These are phyloP conservation scores for Heteromormyrus szaboi DNA, from an alignment of 2,797 vertebrate species.

Conservation along the genomic window DNA sequence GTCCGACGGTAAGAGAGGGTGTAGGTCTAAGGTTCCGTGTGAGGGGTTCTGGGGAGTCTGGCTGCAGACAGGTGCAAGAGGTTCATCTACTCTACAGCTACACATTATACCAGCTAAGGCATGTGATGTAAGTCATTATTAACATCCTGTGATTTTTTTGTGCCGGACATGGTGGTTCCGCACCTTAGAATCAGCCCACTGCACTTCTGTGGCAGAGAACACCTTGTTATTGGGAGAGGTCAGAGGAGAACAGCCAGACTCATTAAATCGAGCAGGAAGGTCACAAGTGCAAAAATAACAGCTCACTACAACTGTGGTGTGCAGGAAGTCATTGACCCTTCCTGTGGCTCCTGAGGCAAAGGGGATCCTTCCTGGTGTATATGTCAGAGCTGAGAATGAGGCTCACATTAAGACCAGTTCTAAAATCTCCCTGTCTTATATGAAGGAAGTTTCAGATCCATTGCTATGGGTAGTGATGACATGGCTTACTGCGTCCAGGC, in stretches of 20 bases:
- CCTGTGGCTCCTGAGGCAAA: not conserved
- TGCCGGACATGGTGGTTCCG: not conserved
- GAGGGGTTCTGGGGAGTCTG: not conserved
- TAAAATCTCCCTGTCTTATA: not conserved
- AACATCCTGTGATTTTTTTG: not conserved
- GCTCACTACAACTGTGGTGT: not conserved
- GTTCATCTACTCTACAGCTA: not conserved
- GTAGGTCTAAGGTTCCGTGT: not conserved
- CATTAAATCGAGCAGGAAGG: not conserved
- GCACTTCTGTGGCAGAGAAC: not conserved
- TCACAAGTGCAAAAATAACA: not conserved
- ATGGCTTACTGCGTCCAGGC: not conserved
- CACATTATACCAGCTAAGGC: not conserved
- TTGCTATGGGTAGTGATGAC: not conserved
- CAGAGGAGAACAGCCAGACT: not conserved
- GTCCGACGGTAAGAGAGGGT: constrained; percentile 80
- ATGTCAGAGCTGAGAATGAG: not conserved
- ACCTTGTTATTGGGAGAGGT: not conserved
- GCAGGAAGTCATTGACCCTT: not conserved
- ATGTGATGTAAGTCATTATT: not conserved
- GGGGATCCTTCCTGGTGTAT: not conserved
- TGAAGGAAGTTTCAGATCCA: not conserved
- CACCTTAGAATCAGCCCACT: not conserved
- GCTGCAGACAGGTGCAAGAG: not conserved
- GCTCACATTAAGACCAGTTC: not conserved